Base-by-base conservation (phyloP, 2,797 vertebrate genomes). In the Percopsis omiscomaycus region DNA sequence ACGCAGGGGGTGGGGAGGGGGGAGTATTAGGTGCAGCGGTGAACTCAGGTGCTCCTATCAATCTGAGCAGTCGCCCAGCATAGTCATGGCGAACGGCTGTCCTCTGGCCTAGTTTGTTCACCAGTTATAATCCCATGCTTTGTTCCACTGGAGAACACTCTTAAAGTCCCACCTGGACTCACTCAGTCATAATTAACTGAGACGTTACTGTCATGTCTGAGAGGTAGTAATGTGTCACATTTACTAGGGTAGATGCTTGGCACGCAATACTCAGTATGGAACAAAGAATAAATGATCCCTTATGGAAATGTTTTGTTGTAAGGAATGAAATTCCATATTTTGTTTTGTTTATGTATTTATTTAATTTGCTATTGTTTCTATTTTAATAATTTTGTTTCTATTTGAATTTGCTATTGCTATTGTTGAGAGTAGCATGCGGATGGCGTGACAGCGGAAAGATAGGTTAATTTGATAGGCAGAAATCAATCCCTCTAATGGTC, bases 391-490 rank as follows among this genome's bases (percentile, higher is more conserved):
- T 50, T 10, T 9, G n/a, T 50, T 50, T 50, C 9, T 50, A 14
- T 9, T 42, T 42, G 6, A 42, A 8, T 6, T 42, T 42, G 6
- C 37, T 42, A 42, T 42, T 37, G 37, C 9, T 42, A 22, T 54
- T 63, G 55, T 53, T 76, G 56, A 78, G 78, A 75, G 55, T 55
- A 6, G 9, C 65, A 59, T 30, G 59, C 44, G 27, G 47, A 73
- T 64, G 58, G 45, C 15, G 58, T 71, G 48, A 69, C 68, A 61
- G 63, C 74, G 58, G 69, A 79, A 69, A 80, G 82, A 84, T 84
- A 75, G 85, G 79, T 86, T 88, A 67, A 90, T 91, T 80, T 87
- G 84, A 90, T 87, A 75, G 78, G 72, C 76, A 74, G 74, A 66
- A 68, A 70, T 82, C 78, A 75, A 82, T 88, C 80, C 61, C 81